These are phyloP conservation scores for Brachirus orientalis DNA, from an alignment of 2,113 vertebrate genomes.

Conservation along the genomic window DNA sequence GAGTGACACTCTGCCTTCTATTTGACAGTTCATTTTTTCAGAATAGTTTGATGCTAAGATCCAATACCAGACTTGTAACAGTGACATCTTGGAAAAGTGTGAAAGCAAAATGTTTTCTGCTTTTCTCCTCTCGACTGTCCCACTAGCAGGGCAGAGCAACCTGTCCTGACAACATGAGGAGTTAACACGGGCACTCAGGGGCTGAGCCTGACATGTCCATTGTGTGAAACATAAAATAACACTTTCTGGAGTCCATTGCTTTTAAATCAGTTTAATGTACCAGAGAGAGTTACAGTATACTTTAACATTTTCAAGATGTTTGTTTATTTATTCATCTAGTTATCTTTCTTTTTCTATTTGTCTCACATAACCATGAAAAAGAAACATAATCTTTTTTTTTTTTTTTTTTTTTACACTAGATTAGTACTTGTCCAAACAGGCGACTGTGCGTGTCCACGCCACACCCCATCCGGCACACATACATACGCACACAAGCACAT, in stretches of 20 bases:
- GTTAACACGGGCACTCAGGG: not conserved
- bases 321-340: not conserved
- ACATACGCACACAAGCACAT: conserved; percentile 34
- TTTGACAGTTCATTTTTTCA: too few species aligned
- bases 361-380: conserved; percentile 6
- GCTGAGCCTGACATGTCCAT: not conserved
- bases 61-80: conserved; percentile 29
- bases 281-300: not conserved
- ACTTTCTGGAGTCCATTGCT: not conserved
- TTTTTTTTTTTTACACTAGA: not conserved
- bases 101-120: conserved; percentile 27
- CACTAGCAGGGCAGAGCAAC: conserved; percentile 27
- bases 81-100: conserved; percentile 35
- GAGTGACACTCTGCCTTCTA: conserved; percentile 62
- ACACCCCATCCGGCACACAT: conserved; percentile 28
- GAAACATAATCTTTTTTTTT: conserved; percentile 17
- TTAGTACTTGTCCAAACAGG: conserved; percentile 47
- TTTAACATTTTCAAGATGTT: too few species aligned
- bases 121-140: conserved; percentile 18
- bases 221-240: conserved; percentile 26
- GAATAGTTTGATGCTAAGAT: conserved; percentile 44
- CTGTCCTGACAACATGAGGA: conserved; percentile 23
- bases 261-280: conserved; percentile 10
- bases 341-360: not conserved
- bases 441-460: conserved; percentile 30